Evolutionary conservation across 2,113 vertebrate species (phyloP).

Genomic region (Ancistrus triradiatus): DNA sequence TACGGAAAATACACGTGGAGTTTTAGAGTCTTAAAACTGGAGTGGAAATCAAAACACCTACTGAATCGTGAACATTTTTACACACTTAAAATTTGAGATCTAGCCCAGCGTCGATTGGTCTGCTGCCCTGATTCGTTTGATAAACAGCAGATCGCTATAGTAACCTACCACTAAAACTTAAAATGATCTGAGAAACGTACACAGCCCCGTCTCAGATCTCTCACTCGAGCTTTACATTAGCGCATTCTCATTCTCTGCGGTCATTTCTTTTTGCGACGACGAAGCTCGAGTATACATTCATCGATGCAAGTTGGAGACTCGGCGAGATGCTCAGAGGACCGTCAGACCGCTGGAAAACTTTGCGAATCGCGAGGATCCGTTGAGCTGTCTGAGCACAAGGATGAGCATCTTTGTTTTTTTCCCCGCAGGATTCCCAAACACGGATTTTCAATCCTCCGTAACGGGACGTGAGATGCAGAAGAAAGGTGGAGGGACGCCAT

Average conservation of each 20-base stretch:
- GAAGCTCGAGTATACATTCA: slow-evolving; percentile 69
- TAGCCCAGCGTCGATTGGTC: too few species aligned
- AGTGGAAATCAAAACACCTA: too few species aligned
- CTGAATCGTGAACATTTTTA: too few species aligned
- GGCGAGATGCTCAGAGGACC: background rate
- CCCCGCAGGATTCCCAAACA: too few species aligned
- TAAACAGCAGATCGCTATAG: slow-evolving; percentile 60
- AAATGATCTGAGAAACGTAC: slow-evolving; percentile 60
- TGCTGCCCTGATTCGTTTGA: slow-evolving; percentile 49
- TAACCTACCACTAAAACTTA: slow-evolving; percentile 62
- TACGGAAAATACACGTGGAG: too few species aligned
- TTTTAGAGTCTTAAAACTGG: too few species aligned
- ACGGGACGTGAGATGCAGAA: slow-evolving; percentile 7
- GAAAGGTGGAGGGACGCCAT: slow-evolving; percentile 2
- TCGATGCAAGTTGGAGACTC: slow-evolving; percentile 52
- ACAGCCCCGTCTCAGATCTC: slow-evolving; percentile 49
- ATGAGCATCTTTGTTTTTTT: too few species aligned
- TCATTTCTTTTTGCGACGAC: slow-evolving; percentile 47
- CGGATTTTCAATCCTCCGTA: too few species aligned
- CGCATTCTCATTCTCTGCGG: slow-evolving; percentile 52
- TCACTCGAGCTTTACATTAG: slow-evolving; percentile 45
- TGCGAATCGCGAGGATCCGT: slow-evolving; percentile 3
- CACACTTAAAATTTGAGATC: too few species aligned
- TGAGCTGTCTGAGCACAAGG: too few species aligned
- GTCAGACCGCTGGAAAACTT: slow-evolving; percentile 16